These are phyloP conservation scores for Actinia equina DNA, from an alignment of 64 coral and sea anemone species.

Conservation along the genomic window DNA sequence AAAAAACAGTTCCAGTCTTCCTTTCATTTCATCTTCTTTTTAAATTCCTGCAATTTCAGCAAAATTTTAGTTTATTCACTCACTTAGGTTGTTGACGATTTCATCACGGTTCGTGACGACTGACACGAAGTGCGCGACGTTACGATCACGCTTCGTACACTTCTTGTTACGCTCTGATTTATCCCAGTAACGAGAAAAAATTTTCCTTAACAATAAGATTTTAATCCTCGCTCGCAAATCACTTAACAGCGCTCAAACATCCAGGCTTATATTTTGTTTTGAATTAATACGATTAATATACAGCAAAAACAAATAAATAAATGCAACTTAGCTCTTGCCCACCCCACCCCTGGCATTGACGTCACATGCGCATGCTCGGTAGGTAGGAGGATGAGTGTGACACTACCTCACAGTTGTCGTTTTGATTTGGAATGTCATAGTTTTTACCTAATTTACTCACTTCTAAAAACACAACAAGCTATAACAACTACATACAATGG, in stretches of 20 bases:
- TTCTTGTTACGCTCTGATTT: too few relatives aligned
- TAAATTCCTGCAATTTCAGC: too few relatives aligned
- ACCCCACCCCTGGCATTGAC: slow-evolving; percentile 5
- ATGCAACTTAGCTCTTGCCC: not conserved
- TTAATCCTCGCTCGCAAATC: too few relatives aligned
- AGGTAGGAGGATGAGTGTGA: not conserved
- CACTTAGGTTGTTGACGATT: not conserved
- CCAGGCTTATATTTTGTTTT: not conserved
- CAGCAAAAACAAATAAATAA: not conserved
- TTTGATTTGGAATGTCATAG: slow-evolving; percentile 20
- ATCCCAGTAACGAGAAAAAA: not conserved
- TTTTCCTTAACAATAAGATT: not conserved
- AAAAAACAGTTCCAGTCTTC: too few relatives aligned
- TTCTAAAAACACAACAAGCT: not conserved
- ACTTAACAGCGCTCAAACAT: not conserved
- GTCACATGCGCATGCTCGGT: slow-evolving; percentile 18
- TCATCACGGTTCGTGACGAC: not conserved
- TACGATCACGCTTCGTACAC: not conserved
- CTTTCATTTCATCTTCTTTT: too few relatives aligned
- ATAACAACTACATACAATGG: not conserved
- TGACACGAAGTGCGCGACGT: not conserved
- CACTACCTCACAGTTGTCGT: not conserved
- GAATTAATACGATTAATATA: not conserved
- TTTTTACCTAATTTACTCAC: not conserved
- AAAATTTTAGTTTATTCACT: too few relatives aligned